Conservation (phyloP, 1,140 invertebrate species). For the Caenorhabditis inopinata region DNA sequence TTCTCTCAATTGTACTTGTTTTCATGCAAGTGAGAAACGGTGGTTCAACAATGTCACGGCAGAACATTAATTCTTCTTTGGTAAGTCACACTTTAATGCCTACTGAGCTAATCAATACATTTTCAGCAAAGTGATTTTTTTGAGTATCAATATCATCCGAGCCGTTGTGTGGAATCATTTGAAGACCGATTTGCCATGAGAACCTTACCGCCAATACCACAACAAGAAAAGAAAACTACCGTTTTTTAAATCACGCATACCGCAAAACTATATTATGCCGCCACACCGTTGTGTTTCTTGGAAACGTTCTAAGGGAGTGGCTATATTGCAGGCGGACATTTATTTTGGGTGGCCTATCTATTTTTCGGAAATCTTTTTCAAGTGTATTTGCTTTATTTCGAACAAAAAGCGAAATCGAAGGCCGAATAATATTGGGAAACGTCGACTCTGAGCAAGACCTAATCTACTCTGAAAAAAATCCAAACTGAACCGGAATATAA, state of each 20-base stretch:
- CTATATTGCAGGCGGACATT: too few relatives aligned
- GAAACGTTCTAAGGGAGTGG: too few relatives aligned
- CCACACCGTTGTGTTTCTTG: neutral
- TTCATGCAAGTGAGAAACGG: constrained; percentile 19
- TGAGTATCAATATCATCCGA: constrained; percentile 29
- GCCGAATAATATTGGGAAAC: too few relatives aligned
- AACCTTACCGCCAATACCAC: neutral
- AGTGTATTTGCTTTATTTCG: too few relatives aligned
- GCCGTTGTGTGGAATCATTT: constrained; percentile 8
- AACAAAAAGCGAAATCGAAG: too few relatives aligned
- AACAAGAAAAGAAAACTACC: neutral
- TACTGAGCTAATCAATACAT: neutral
- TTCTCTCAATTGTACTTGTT: constrained; percentile 35
- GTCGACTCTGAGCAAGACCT: too few relatives aligned
- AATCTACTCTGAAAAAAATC: too few relatives aligned
- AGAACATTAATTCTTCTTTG: constrained; percentile 12
- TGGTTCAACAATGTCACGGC: neutral
- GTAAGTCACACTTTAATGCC: neutral
- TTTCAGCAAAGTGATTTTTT: constrained; percentile 13
- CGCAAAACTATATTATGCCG: neutral
- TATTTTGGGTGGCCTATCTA: too few relatives aligned
- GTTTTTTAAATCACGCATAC: neutral
- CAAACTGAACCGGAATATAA: too few relatives aligned
- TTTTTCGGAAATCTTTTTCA: neutral
- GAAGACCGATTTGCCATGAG: constrained; percentile 31